Conservation (phyloP, 2,888 invertebrate genomes). For the Drosophila melanosoma region DNA sequence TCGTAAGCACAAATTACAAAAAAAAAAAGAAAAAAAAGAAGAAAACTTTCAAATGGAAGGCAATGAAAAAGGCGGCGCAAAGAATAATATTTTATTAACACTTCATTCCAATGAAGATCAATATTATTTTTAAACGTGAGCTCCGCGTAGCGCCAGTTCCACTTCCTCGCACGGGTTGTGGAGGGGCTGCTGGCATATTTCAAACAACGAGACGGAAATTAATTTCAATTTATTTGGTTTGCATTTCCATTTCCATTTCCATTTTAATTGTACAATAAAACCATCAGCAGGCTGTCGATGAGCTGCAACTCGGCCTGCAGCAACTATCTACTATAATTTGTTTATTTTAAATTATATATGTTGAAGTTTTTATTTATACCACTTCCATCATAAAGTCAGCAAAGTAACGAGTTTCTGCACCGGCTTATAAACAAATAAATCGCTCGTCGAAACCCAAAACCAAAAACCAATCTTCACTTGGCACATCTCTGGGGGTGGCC, state of each 20-base stretch:
- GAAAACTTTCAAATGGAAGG: constrained; percentile 60
- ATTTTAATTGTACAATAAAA: constrained; percentile 73
- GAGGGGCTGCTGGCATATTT: constrained; percentile 64
- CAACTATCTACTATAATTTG: constrained; percentile 66
- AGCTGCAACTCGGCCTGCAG: not conserved
- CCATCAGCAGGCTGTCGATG: constrained; percentile 65
- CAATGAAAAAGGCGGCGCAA: constrained; percentile 35
- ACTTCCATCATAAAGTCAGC: constrained; percentile 44
- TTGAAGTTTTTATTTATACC: constrained; percentile 77
- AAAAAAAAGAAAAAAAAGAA: not conserved
- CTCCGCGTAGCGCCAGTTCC: constrained; percentile 48
- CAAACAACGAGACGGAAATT: constrained; percentile 69
- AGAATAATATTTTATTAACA: constrained; percentile 77
- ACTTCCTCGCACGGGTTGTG: constrained; percentile 52
- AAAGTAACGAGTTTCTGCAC: constrained; percentile 24
- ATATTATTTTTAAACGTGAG: constrained; percentile 75
- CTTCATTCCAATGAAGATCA: constrained; percentile 77
- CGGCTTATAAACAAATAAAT: constrained; percentile 60
- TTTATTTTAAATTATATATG: constrained; percentile 77
- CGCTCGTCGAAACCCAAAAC: constrained; percentile 32
- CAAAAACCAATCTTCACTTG: constrained; percentile 18
- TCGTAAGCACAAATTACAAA: constrained; percentile 59
- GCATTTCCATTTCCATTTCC: constrained; percentile 29
- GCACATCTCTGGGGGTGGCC: constrained; percentile 39
- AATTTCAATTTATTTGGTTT: constrained; percentile 56